Conservation (phyloP, 2,888 invertebrate species). For the Amblyjoppa proteus region DNA sequence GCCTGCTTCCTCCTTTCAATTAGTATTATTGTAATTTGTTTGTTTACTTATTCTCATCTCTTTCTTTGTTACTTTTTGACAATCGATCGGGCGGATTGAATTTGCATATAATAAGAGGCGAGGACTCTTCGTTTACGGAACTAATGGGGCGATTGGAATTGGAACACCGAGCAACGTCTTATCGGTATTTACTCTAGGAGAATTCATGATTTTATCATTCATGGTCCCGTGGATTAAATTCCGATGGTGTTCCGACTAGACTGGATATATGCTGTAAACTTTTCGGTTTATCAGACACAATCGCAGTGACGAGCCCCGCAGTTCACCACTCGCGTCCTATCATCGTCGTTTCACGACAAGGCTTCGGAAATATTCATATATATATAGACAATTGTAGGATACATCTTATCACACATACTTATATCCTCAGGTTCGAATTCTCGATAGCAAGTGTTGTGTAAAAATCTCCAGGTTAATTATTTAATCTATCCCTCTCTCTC, state of each 20-base stretch:
- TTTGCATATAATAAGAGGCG: slow-evolving; percentile 63
- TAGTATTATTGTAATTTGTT: slow-evolving; percentile 27
- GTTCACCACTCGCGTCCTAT: slow-evolving; percentile 52
- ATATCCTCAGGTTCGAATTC: slow-evolving; percentile 76
- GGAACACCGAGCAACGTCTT: slow-evolving; percentile 41
- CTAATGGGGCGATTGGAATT: slow-evolving; percentile 29
- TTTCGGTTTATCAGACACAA: slow-evolving; percentile 68
- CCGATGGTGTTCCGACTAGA: slow-evolving; percentile 80
- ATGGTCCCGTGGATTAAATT: slow-evolving; percentile 80
- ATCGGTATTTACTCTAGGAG: slow-evolving; percentile 65
- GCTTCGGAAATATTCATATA: slow-evolving; percentile 59
- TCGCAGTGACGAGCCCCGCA: slow-evolving; percentile 68
- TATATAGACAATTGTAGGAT: slow-evolving; percentile 73
- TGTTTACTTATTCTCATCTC: slow-evolving; percentile 12
- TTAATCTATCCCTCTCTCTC: slow-evolving; percentile 53
- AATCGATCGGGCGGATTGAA: slow-evolving; percentile 69
- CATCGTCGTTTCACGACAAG: slow-evolving; percentile 66
- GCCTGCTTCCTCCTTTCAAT: slow-evolving; percentile 46
- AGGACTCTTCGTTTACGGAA: slow-evolving; percentile 48
- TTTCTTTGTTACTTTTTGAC: slow-evolving; percentile 64
- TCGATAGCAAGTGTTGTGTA: slow-evolving; percentile 76
- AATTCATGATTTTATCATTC: slow-evolving; percentile 71
- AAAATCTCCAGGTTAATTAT: slow-evolving; percentile 74
- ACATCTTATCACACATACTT: slow-evolving; percentile 81
- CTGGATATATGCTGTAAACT: slow-evolving; percentile 62